These are phyloP conservation scores for Rhinoderma darwinii DNA, from an alignment of 2,113 vertebrate species.

Conservation along the genomic window DNA sequence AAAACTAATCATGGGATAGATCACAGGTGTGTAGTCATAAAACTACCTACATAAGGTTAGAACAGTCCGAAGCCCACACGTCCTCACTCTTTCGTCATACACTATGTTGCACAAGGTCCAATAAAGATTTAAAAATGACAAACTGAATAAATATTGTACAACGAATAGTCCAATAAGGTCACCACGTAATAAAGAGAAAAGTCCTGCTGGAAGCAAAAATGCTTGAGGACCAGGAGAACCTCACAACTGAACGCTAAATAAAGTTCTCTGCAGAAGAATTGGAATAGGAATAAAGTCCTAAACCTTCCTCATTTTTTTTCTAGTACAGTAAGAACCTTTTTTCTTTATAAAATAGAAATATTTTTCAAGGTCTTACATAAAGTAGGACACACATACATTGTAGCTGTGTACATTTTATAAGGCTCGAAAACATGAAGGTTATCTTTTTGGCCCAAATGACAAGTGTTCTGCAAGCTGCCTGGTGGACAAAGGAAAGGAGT, in stretches of 20 bases:
- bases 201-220: too few relatives aligned
- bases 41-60: neutral
- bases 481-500: neutral
- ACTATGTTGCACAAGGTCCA: neutral
- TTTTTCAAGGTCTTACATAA: too few relatives aligned
- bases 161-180: too few relatives aligned
- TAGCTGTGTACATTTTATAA: neutral
- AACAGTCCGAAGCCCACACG: neutral
- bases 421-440: neutral
- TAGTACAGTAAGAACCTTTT: too few relatives aligned
- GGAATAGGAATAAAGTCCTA: neutral
- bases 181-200: too few relatives aligned
- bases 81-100: neutral
- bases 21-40: neutral
- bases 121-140: neutral
- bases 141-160: neutral
- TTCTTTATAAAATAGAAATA: too few relatives aligned
- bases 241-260: too few relatives aligned
- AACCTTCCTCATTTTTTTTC: neutral
- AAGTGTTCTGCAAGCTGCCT: neutral
- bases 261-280: neutral
- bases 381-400: too few relatives aligned
- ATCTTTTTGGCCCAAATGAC: neutral
- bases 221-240: too few relatives aligned
- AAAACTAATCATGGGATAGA: neutral